Percentiles rank a stretch among this genome's conserved stretches.
Evolutionary conservation across 2,797 vertebrate genomes (phyloP).

Genomic region (Euthynnus affinis): DNA sequence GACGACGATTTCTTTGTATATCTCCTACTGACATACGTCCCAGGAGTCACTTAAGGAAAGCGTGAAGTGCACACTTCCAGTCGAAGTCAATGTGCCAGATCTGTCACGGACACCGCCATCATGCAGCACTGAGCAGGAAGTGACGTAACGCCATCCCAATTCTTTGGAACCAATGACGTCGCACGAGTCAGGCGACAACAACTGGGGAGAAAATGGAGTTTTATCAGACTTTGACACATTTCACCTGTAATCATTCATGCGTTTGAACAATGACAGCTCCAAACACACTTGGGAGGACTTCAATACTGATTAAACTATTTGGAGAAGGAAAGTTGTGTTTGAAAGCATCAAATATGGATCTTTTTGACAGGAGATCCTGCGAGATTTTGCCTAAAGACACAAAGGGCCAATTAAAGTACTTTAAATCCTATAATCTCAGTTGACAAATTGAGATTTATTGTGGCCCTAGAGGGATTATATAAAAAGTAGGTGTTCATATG

Average conservation of each 20-base stretch:
- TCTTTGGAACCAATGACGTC: conserved; percentile 50
- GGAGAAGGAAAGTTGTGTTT: background rate
- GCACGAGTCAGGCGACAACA: conserved; percentile 15
- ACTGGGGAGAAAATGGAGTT: conserved; percentile 63
- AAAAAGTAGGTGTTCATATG: too few species aligned
- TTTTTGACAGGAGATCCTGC: background rate
- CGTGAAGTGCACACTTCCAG: conserved; percentile 11
- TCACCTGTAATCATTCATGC: conserved; percentile 9
- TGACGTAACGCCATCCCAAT: conserved; percentile 42
- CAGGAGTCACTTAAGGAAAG: fast-evolving
- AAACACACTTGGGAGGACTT: background rate
- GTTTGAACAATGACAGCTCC: background rate
- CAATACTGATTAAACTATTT: background rate
- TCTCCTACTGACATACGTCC: background rate
- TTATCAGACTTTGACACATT: conserved; percentile 32
- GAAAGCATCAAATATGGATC: background rate
- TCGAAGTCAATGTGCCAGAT: conserved; percentile 65
- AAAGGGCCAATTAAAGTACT: background rate
- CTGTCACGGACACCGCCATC: conserved; percentile 79
- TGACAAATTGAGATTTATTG: background rate
- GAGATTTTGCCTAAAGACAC: background rate
- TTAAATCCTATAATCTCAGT: background rate
- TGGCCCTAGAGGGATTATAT: too few species aligned
- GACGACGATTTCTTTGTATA: background rate
- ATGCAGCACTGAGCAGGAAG: conserved; percentile 60